Conservation (phyloP, 2,797 vertebrate species). For the Diplodus sargus region DNA sequence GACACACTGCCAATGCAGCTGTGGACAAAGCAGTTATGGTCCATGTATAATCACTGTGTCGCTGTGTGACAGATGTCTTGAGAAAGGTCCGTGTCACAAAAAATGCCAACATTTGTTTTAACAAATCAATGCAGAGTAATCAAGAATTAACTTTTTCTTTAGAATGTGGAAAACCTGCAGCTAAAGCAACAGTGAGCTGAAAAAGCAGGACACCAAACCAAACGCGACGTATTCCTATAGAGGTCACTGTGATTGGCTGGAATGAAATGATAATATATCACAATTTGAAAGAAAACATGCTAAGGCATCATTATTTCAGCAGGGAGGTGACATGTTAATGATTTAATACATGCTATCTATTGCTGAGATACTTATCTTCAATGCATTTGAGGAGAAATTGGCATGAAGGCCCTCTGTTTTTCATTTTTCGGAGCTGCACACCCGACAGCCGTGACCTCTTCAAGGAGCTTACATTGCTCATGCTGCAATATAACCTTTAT, state of each 20-base stretch:
- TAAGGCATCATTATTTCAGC: conserved; percentile 11
- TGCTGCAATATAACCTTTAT: conserved; percentile 73
- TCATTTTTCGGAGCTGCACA: conserved; percentile 51
- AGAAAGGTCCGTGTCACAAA: too few species aligned
- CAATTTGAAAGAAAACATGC: conserved; percentile 2
- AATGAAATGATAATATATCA: not conserved
- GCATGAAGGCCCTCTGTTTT: conserved; percentile 41
- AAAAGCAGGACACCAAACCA: not conserved
- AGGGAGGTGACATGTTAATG: conserved; percentile 12
- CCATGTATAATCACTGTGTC: too few species aligned
- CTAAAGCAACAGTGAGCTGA: not conserved
- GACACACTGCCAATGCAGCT: too few species aligned
- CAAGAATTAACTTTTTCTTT: too few species aligned
- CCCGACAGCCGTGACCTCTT: conserved; percentile 74
- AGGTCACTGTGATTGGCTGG: conserved; percentile 1
- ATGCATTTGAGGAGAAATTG: conserved; percentile 28
- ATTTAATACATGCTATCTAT: conserved; percentile 27
- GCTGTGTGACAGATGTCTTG: too few species aligned
- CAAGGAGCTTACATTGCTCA: conserved; percentile 51
- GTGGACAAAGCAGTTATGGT: too few species aligned
- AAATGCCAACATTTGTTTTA: too few species aligned
- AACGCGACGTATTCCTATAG: not conserved
- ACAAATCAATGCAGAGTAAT: too few species aligned
- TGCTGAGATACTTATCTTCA: conserved; percentile 22
- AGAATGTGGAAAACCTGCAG: too few species aligned